Conservation (phyloP, 2,888 invertebrate species). For the Phoronis australis region DNA sequence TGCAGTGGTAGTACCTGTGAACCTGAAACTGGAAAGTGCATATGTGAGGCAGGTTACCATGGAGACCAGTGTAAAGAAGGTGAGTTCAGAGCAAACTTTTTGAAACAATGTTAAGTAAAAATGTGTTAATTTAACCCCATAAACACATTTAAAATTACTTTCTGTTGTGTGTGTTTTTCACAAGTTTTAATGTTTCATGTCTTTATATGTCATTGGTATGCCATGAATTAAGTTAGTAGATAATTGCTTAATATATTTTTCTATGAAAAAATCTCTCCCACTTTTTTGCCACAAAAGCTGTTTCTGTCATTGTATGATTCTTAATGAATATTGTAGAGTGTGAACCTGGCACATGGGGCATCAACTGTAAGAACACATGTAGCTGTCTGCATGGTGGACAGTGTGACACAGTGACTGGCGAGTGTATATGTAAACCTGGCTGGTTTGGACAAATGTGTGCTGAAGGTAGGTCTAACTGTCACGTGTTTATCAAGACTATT, state of each 20-base stretch:
- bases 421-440: constrained; percentile 50
- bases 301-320: background rate
- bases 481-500: too few species aligned
- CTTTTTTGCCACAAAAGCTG: background rate
- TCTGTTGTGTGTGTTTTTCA: background rate
- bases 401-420: constrained; percentile 43
- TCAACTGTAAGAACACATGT: constrained; percentile 39
- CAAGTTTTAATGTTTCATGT: background rate
- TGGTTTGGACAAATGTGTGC: constrained; percentile 43
- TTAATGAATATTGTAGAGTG: constrained; percentile 22
- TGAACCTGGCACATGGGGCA: constrained; percentile 40
- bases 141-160: background rate
- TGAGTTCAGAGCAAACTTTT: constrained; percentile 24
- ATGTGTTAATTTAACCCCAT: background rate
- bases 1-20: constrained; percentile 43
- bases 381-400: constrained; percentile 38
- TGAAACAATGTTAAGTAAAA: background rate
- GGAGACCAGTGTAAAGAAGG: constrained; percentile 51
- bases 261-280: background rate
- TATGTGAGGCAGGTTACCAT: constrained; percentile 50
- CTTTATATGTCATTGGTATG: constrained; percentile 1
- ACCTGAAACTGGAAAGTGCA: constrained; percentile 42
- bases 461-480: constrained; percentile 29
- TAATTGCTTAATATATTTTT: background rate
- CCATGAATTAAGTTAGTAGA: background rate